Base-by-base conservation (phyloP, 1,140 invertebrate genomes). In the Coptotermes formosanus region DNA sequence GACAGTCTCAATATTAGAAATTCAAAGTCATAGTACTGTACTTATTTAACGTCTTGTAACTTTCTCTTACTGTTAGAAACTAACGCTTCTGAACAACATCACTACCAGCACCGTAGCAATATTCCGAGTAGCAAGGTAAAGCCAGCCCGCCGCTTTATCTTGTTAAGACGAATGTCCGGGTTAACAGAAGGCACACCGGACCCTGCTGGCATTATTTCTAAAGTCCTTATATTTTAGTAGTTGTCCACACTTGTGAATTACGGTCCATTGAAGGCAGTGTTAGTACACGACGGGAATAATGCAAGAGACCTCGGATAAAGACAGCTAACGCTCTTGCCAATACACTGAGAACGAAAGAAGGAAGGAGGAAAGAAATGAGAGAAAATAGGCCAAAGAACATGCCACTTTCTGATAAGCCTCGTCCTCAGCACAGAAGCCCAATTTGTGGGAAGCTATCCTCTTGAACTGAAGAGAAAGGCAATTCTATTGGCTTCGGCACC, bases 341-440 rank as follows among this genome's bases (percentile, higher is more conserved):
- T 55, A 55, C 52, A 21, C 14, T 30, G 64, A 7, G 19, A 55
- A 55, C 3, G n/a, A 69, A 69, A 9, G n/a, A n/a, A 75, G 25
- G 25, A 75, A 75, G 64, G n/a, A 75, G 9, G 25, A 30, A 14
- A 75, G 64, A 30, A 16, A 75, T 12, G 21, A 64, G 16, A 64
- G 19, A 23, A 75, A 75, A 30, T 75, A 75, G 64, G 21, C 9
- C n/a, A 75, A 75, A 75, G 64, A 75, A 75, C 64, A 75, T 30
- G 64, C n/a, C 64, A 83, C 82, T 83, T 83, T 38, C 43, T 83
- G 82, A 83, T 83, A 83, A 83, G 82, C 82, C 48, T 25, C 32
- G 25, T 52, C 82, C 43, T 52, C 43, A 52, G 21, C 82, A 45
- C 82, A 32, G 82, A 83, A 52, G 82, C 48, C 82, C 82, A 83